Conservation (phyloP, 1,140 invertebrate species). For the Diuraphis noxia region DNA sequence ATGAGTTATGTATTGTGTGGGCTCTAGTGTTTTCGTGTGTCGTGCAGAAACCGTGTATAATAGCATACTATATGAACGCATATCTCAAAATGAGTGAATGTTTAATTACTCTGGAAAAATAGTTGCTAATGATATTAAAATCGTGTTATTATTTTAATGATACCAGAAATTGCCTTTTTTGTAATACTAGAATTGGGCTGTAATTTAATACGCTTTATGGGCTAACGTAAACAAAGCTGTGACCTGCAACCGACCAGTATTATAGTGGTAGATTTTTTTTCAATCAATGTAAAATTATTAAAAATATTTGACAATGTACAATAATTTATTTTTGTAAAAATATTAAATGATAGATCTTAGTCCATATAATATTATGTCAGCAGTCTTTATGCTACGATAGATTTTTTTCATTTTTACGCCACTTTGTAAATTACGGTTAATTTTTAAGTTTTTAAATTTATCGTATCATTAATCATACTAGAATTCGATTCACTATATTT, state of each 20-base stretch:
- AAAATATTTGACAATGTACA: not conserved
- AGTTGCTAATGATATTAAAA: not conserved
- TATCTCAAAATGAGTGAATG: not conserved
- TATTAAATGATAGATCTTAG: not conserved
- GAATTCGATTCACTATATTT: not conserved
- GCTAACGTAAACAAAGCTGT: not conserved
- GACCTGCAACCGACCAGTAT: not conserved
- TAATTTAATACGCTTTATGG: not conserved
- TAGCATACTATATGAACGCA: not conserved
- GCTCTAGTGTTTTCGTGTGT: not conserved
- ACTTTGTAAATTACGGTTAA: too few species aligned
- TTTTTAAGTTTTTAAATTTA: not conserved
- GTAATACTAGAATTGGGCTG: not conserved
- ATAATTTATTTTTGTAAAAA: not conserved
- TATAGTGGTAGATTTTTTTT: not conserved
- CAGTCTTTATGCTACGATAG: not conserved
- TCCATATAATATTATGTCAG: not conserved
- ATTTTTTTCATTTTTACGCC: not conserved
- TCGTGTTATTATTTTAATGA: not conserved
- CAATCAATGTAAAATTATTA: not conserved
- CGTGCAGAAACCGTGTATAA: not conserved
- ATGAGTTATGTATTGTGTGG: not conserved
- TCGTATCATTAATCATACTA: not conserved
- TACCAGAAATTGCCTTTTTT: not conserved
- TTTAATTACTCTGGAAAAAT: not conserved